A percentile compares a stretch with the other conserved stretches of the same genome.
These are phyloP conservation scores for Aegithalos caudatus DNA, from an alignment of 2,113 vertebrate species.

Conservation along the genomic window DNA sequence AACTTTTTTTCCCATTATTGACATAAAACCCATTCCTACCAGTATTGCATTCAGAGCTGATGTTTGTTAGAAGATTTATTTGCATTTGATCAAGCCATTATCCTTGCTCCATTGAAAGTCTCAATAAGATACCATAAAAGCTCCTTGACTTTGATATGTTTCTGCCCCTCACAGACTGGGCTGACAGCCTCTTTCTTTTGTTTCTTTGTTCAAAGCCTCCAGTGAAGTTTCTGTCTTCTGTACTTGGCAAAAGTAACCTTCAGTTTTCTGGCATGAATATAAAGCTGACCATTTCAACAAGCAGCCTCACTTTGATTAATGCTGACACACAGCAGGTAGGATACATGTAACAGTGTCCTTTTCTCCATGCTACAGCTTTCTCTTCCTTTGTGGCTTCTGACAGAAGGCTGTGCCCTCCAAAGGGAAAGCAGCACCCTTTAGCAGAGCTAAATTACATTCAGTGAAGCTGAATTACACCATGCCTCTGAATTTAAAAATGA, in stretches of 20 bases:
- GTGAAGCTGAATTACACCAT: not conserved
- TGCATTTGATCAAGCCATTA: not conserved
- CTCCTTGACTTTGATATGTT: not conserved
- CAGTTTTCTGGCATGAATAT: conserved; percentile 88
- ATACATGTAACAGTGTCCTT: not conserved
- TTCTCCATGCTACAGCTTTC: not conserved
- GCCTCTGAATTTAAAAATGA: not conserved
- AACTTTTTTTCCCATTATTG: not conserved
- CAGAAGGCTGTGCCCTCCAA: not conserved
- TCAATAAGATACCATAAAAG: not conserved
- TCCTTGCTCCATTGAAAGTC: not conserved
- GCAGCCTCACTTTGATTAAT: conserved; percentile 82
- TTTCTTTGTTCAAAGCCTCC: conserved; percentile 77
- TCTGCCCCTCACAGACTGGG: not conserved
- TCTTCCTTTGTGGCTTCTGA: not conserved
- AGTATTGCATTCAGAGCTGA: not conserved
- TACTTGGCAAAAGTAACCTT: conserved; percentile 90
- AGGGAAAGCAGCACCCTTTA: not conserved
- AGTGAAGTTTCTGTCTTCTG: conserved; percentile 79
- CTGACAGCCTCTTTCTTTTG: conserved; percentile 10
- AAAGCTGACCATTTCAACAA: conserved; percentile 86
- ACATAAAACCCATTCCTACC: not conserved
- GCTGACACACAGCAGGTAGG: conserved; percentile 86
- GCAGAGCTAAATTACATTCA: too few species aligned
- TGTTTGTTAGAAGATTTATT: not conserved